Evolutionary conservation across 1,140 invertebrate species (phyloP), one percentile per base, ranked within the genome.

Genomic region (Drosophila carrolli): DNA sequence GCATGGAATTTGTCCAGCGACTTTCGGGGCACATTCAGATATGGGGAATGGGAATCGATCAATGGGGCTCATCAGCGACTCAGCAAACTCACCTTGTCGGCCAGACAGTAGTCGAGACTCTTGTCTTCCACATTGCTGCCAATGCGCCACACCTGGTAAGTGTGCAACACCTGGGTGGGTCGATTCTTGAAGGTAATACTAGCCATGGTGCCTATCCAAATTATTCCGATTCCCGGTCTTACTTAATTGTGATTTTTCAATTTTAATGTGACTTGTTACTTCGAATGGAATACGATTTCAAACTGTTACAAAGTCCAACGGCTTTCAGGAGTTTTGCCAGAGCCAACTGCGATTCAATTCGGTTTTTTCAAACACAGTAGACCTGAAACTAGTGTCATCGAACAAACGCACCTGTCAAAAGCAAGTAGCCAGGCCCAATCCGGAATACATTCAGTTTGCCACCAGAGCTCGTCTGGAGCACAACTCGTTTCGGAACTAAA

Each of bases 71-170:
- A 23, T 23, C 4, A 23, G 23, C 23, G 23, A 4, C 23, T 23
- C 23, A 23, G 23, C 23, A 23, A 23, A 23, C 48, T 10, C 29
- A 74, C 75, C 72, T 78, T 78, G 16, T 78, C 75, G 0, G 41
- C 7, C 0, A 65, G 9, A 37, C 56, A 71, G 27, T 56, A 65
- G 4, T 75, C 55, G 7, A 75, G 35, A 5, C n/a, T 19, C 32
- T 60, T 65, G 29, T 78, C 72, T 3, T 40, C n/a, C 6, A 23
- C 29, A 53, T 78, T 40, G 23, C 59, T 78, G n/a, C 75, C 75
- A 32, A 75, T 71, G 35, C 75, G 75, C 19, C 68, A 19, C 9
- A 75, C 75, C 14, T 78, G 75, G 38, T 78, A 75, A n/a, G 40
- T 75, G 40, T 57, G 75, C 19, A 78, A 5, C 13, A 71, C 65